These are phyloP conservation scores for Caradrina kadenii DNA, from an alignment of 2,888 invertebrate genomes.

Conservation along the genomic window DNA sequence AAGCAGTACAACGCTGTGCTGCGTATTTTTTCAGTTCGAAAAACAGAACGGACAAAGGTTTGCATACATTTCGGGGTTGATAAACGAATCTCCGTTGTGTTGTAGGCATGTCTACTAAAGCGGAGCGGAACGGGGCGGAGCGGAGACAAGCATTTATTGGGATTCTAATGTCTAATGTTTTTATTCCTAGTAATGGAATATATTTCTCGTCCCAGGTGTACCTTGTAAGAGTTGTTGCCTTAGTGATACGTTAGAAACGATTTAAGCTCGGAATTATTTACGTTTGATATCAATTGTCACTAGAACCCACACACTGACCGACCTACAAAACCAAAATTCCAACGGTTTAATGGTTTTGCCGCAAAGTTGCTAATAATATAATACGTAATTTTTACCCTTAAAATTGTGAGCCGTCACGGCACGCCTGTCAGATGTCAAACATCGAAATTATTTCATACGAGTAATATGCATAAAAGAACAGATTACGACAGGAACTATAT, in stretches of 20 bases:
- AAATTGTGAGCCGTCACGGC: too few species aligned
- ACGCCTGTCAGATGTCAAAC: too few species aligned
- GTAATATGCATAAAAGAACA: too few species aligned
- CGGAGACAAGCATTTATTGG: constrained; percentile 10
- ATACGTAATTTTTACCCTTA: not conserved
- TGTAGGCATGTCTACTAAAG: not conserved
- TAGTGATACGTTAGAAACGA: not conserved
- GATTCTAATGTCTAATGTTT: constrained; percentile 4
- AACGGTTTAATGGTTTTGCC: not conserved
- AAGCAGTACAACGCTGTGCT: not conserved
- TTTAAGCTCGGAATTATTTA: not conserved
- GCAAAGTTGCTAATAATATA: too few species aligned
- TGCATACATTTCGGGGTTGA: too few species aligned
- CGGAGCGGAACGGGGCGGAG: not conserved
- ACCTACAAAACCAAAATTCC: constrained; percentile 7
- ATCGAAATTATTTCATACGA: too few species aligned
- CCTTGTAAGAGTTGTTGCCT: too few species aligned
- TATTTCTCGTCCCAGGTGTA: too few species aligned
- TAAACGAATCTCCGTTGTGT: not conserved
- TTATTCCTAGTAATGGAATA: not conserved
- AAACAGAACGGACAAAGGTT: too few species aligned
- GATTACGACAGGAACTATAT: too few species aligned
- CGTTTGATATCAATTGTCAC: not conserved
- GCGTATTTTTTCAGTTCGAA: not conserved
- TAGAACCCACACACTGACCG: not conserved